Evolutionary conservation across 2,113 vertebrate species (phyloP).

Genomic region (Colius striatus): DNA sequence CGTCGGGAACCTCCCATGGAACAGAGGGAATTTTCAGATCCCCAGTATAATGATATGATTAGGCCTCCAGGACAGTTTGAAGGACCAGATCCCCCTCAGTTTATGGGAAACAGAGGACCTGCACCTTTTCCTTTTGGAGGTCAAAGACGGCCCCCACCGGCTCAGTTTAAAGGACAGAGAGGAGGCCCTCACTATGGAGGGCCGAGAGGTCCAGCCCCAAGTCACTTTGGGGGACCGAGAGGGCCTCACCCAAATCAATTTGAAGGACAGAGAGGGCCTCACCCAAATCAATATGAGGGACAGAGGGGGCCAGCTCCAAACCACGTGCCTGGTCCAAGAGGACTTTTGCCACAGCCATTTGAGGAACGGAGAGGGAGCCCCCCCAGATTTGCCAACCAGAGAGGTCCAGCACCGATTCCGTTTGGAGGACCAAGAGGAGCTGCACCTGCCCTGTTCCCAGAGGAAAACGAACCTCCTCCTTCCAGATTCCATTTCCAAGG

Average conservation of each 20-base stretch:
- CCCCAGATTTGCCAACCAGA: slow-evolving; percentile 74
- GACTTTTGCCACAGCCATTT: slow-evolving; percentile 71
- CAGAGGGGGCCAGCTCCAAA: slow-evolving; percentile 71
- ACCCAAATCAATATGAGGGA: slow-evolving; percentile 71
- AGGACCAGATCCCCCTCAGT: slow-evolving; percentile 74
- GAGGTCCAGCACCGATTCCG: slow-evolving; percentile 67
- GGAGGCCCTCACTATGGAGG: slow-evolving; percentile 83
- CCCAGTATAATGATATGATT: slow-evolving; percentile 81
- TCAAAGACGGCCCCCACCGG: slow-evolving; percentile 73
- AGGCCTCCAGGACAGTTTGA: slow-evolving; percentile 74
- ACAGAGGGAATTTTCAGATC: slow-evolving; percentile 77
- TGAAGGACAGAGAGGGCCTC: slow-evolving; percentile 73
- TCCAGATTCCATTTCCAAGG: slow-evolving; percentile 82
- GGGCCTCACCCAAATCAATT: slow-evolving; percentile 73
- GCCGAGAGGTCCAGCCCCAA: slow-evolving; percentile 78
- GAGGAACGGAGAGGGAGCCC: slow-evolving; percentile 82
- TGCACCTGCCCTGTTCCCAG: slow-evolving; percentile 63
- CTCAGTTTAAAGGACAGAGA: slow-evolving; percentile 75
- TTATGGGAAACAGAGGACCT: slow-evolving; percentile 76
- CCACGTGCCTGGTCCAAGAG: slow-evolving; percentile 74
- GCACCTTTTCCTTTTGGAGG: slow-evolving; percentile 70
- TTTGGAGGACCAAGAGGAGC: slow-evolving; percentile 71
- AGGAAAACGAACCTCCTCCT: slow-evolving; percentile 67
- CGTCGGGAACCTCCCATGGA: slow-evolving; percentile 76
- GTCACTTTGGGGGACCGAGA: slow-evolving; percentile 85